Conservation (phyloP, 30 jellyfish, hydroid and myxozoan genomes). For the Turritopsis dohrnii region DNA sequence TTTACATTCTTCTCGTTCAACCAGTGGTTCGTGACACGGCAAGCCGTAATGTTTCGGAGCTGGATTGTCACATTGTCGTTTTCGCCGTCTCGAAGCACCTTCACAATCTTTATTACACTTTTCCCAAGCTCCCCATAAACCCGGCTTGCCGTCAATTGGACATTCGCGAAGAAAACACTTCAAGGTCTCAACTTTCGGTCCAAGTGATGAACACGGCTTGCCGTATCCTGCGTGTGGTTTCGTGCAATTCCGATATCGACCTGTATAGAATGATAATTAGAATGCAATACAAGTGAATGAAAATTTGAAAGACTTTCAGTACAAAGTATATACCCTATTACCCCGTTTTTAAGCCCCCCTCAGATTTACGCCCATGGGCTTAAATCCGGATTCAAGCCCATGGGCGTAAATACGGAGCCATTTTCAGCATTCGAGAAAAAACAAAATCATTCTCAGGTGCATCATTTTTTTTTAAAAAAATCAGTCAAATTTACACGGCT, state of each 20-base stretch:
- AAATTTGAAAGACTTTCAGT: no score
- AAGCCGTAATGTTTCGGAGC: neutral
- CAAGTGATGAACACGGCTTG: neutral
- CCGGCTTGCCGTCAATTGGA: neutral
- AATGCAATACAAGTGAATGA: no score
- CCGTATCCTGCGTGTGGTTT: conserved; percentile 4
- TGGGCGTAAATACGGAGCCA: no score
- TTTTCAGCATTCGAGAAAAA: no score
- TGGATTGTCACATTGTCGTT: neutral
- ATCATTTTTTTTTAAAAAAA: no score
- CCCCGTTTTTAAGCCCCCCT: no score
- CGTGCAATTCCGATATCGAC: conserved; percentile 11
- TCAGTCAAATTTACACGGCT: no score
- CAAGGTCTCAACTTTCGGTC: neutral
- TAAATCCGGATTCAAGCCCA: no score
- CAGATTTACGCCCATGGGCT: no score
- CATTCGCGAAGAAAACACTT: conserved; percentile 9
- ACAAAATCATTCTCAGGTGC: no score
- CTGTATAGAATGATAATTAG: neutral
- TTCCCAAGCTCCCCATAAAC: neutral
- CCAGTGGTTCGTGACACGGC: neutral
- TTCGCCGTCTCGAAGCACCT: neutral
- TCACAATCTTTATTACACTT: neutral
- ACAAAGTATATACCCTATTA: no score
- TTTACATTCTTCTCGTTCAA: neutral